Percentiles rank a stretch among this genome's conserved stretches.
phyloP scores from a whole-genome alignment of 92 coral and sea anemone species.

The Virgularia gustaviana region DNA sequence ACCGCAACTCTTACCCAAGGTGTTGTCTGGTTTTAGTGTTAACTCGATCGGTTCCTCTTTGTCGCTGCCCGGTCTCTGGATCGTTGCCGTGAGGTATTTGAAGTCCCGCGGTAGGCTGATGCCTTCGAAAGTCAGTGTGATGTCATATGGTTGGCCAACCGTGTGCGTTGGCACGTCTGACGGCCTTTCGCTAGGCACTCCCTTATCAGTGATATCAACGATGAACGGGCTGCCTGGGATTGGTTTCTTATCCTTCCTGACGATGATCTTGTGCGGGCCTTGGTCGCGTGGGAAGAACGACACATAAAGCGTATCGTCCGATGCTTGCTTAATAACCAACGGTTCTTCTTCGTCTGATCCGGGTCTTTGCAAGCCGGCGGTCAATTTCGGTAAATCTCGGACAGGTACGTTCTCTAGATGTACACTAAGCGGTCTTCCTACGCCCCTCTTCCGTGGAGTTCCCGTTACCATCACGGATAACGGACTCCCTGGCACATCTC shows the following conservation, averaged over 20 bases:
- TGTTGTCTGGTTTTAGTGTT: constrained; percentile 65
- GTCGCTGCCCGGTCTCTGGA: constrained; percentile 72
- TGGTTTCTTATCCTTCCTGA: too few relatives aligned
- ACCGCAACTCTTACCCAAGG: constrained; percentile 74
- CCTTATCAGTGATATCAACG: too few relatives aligned
- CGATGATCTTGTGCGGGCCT: too few relatives aligned
- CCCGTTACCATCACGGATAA: constrained; percentile 93
- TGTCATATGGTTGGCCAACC: constrained; percentile 87
- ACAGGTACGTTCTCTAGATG: not conserved
- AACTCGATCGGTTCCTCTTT: constrained; percentile 70
- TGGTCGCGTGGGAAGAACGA: too few relatives aligned
- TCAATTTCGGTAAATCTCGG: not conserved
- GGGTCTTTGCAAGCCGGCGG: not conserved
- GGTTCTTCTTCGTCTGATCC: not conserved
- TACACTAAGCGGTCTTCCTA: constrained; percentile 48
- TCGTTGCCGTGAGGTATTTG: constrained; percentile 64
- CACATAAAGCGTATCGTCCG: too few relatives aligned
- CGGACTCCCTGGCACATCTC: constrained; percentile 87
- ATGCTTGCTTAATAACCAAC: too few relatives aligned
- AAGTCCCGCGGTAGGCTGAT: constrained; percentile 66
- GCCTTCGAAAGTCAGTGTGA: constrained; percentile 41
- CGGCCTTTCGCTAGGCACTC: too few relatives aligned
- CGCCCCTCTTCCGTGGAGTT: too few relatives aligned
- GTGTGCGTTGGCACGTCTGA: too few relatives aligned
- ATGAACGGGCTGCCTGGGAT: too few relatives aligned